Evolutionary conservation across 2,797 vertebrate species (phyloP), one percentile per base, ranked within the genome.

Genomic region (Chelon auratus): DNA sequence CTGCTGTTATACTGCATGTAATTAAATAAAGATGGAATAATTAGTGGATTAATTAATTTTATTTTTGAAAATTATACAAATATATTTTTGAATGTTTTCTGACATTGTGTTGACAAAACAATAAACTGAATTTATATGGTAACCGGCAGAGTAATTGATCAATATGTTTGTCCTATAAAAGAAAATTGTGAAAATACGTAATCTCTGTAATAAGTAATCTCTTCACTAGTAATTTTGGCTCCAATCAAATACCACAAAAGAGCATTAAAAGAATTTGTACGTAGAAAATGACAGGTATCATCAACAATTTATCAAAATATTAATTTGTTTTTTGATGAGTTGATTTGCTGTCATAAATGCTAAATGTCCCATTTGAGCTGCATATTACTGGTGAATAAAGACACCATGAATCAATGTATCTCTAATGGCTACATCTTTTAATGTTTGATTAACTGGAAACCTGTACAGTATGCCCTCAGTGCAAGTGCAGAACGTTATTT

Each of bases 391-490:
- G 15, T 62, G 24, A 82, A 91, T 69, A 83, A 87, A 88, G 60
- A 86, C 74, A 67, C 67, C 1, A 15, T 22, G 10, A 82, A 76
- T 64, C 76, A 63, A 68, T 52, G 42, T 42, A 51, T 64, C 82
- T 85, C 80, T 82, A 82, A 79, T 50, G 72, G 68, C 80, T 91
- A 92, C 77, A 87, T 53, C 78, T 92, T 92, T 91, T 92, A 93
- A 87, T 93, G 80, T 86, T 87, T 79, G 82, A 83, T 84, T 92
- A 90, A 91, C 81, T 91, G 80, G 78, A 87, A 90, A 92, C 77
- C 86, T 84, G 74, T 92, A 93, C 90, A 92, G 62, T 83, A 82
- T 87, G 84, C 82, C 77, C 87, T 94, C 92, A 93, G 92, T 94
- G 90, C 92, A 94, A 86, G 70, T 89, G 84, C 86, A 87, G 85